phyloP scores from a whole-genome alignment of 2,113 vertebrate species.

The Scatophagus argus region DNA sequence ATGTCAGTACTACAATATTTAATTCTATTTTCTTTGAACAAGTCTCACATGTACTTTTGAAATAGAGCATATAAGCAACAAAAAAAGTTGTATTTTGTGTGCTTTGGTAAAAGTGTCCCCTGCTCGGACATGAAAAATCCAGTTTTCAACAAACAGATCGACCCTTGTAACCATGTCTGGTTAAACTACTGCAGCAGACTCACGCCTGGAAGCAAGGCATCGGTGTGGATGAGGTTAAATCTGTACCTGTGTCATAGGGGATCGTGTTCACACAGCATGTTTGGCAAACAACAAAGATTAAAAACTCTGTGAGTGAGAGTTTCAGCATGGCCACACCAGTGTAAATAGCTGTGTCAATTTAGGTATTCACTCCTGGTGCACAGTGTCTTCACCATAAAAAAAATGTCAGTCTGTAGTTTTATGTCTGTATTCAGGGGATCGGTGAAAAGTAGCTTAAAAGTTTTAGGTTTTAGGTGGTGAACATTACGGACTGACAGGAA shows the following conservation, averaged over 20 bases:
- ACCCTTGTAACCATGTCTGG: neutral
- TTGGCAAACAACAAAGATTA: neutral
- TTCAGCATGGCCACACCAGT: neutral
- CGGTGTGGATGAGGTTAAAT: neutral
- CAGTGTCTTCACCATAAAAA: neutral
- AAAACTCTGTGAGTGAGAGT: neutral
- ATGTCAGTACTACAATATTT: too few relatives aligned
- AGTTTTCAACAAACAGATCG: too few relatives aligned
- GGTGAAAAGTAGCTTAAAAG: constrained; percentile 1
- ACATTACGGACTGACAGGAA: constrained; percentile 21
- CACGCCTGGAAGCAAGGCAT: neutral
- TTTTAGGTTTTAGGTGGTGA: neutral
- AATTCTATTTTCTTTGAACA: neutral
- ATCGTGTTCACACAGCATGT: neutral
- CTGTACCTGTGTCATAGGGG: constrained; percentile 20
- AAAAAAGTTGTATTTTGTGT: too few relatives aligned
- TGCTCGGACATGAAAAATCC: neutral
- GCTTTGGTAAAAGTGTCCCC: neutral
- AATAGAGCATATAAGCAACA: too few relatives aligned
- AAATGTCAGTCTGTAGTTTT: neutral
- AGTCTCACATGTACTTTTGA: neutral
- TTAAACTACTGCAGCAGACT: constrained; percentile 1
- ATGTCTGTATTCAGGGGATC: neutral
- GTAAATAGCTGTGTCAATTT: neutral
- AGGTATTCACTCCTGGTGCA: neutral